Percentiles rank a stretch among this genome's conserved stretches.
Evolutionary conservation across 1,140 invertebrate genomes (phyloP).

Genomic region (Bombus superbus): DNA sequence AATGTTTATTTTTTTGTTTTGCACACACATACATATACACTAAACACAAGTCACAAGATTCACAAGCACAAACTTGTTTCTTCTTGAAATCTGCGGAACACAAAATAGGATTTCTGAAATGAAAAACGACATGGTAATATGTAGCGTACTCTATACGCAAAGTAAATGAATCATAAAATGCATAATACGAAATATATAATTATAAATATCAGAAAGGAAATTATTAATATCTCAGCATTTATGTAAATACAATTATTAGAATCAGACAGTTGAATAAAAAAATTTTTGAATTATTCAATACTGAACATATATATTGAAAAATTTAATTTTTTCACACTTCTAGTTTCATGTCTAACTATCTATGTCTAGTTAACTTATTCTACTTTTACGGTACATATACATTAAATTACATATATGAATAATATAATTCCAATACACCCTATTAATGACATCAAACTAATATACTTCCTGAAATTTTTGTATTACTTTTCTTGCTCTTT

Average conservation of each 20-base stretch:
- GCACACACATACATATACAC: background rate
- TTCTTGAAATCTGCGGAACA: background rate
- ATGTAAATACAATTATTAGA: background rate
- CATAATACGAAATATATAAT: background rate
- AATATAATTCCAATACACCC: background rate
- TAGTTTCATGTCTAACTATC: background rate
- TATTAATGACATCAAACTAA: background rate
- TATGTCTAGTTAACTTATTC: background rate
- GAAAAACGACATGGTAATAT: background rate
- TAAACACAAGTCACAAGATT: too few species aligned
- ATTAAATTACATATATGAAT: background rate
- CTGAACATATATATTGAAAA: background rate
- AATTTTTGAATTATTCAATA: background rate
- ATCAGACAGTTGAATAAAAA: background rate
- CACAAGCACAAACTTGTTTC: background rate
- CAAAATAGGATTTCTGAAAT: background rate
- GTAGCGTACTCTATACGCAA: background rate
- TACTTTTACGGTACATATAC: background rate
- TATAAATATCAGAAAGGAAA: background rate
- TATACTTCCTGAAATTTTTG: background rate
- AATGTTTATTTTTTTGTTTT: constrained; percentile 17
- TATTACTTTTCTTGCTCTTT: background rate
- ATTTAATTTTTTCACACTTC: background rate
- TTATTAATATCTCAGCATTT: background rate
- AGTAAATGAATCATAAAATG: background rate